Evolutionary conservation across 2,113 vertebrate genomes (phyloP).

Genomic region (Tragelaphus buxtoni): DNA sequence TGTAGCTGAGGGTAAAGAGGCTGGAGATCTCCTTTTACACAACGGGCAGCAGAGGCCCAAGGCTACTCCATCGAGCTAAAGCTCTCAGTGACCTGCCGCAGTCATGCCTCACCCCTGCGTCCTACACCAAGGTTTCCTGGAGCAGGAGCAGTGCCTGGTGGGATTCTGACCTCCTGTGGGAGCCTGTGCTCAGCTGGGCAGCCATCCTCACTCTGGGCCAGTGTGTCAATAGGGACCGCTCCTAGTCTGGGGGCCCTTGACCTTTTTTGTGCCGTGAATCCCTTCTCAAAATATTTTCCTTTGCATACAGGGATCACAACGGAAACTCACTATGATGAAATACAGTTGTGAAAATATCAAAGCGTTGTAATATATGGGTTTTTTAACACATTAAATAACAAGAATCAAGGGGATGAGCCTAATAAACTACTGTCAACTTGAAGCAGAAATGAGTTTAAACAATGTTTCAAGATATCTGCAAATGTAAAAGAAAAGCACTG

Average conservation of each 20-base stretch:
- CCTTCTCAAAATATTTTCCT: background rate
- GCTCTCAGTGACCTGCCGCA: background rate
- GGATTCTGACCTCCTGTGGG: background rate
- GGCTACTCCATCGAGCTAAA: background rate
- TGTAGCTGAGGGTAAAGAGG: background rate
- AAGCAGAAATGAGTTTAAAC: background rate
- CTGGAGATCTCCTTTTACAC: background rate
- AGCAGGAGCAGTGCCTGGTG: background rate
- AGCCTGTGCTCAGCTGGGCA: background rate
- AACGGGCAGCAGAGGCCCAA: background rate
- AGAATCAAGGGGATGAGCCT: background rate
- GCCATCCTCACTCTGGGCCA: background rate
- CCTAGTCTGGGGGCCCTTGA: background rate
- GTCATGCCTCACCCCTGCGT: background rate
- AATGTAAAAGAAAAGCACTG: background rate
- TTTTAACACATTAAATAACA: background rate
- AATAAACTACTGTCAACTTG: background rate
- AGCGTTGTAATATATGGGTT: background rate
- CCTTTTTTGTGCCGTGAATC: background rate
- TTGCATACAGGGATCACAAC: background rate
- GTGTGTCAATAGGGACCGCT: background rate
- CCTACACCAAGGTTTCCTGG: background rate
- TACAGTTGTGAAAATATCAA: background rate
- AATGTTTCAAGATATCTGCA: background rate
- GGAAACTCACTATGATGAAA: background rate